These are phyloP conservation scores for Aegotheles bennettii DNA, from an alignment of 2,113 vertebrate genomes.

Conservation along the genomic window DNA sequence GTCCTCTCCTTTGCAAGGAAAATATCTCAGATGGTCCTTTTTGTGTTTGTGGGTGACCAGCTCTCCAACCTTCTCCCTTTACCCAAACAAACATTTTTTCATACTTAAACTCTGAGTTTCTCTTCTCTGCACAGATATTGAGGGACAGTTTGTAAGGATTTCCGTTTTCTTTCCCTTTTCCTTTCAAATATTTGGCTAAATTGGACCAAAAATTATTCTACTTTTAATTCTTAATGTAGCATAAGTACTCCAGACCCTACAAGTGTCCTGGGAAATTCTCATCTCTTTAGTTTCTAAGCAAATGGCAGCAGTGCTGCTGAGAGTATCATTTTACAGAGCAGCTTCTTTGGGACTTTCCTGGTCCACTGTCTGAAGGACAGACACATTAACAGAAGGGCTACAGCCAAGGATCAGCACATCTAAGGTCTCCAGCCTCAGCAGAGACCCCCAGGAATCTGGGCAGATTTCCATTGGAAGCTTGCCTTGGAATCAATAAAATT, in stretches of 20 bases:
- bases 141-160: neutral
- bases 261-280: neutral
- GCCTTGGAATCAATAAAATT: slow-evolving; percentile 54
- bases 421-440: slow-evolving; percentile 27
- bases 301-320: neutral
- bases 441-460: slow-evolving; percentile 52
- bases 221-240: neutral
- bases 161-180: neutral
- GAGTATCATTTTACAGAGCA: neutral
- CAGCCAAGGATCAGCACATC: neutral
- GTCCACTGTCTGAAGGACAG: neutral
- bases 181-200: neutral
- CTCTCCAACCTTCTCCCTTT: neutral
- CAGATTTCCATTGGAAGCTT: slow-evolving; percentile 37
- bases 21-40: neutral
- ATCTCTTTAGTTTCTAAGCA: neutral
- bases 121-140: neutral
- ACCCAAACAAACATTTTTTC: neutral
- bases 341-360: neutral
- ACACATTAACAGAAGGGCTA: neutral
- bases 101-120: neutral
- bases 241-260: neutral
- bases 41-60: neutral
- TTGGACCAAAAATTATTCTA: neutral
- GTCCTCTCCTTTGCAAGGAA: neutral